A percentile compares a stretch with the other conserved stretches of the same genome.
These are phyloP conservation scores for Heterohyrax brucei DNA, from an alignment of 2,797 vertebrate species.

Conservation along the genomic window DNA sequence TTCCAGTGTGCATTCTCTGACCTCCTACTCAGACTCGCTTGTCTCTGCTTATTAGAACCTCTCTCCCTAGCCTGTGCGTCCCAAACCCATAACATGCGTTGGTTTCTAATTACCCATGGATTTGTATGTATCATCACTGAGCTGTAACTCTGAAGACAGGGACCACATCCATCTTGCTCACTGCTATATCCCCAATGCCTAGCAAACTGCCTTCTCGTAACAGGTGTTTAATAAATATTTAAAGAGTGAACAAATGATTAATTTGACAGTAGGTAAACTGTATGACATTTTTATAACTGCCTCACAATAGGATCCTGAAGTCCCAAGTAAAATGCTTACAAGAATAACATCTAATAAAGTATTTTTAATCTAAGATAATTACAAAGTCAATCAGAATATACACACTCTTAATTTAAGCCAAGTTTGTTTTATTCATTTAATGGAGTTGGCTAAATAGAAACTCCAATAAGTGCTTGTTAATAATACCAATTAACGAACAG, in stretches of 20 bases:
- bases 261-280: constrained; percentile 72
- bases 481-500: constrained; percentile 81
- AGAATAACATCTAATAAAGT: constrained; percentile 72
- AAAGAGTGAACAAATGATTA: constrained; percentile 65
- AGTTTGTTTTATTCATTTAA: constrained; percentile 78
- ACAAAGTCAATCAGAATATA: constrained; percentile 83
- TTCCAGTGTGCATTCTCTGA: background rate
- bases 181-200: background rate
- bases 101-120: rapidly evolving
- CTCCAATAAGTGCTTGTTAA: constrained; percentile 78
- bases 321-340: constrained; percentile 74
- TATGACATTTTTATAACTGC: constrained; percentile 69
- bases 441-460: constrained; percentile 83
- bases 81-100: rapidly evolving
- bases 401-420: constrained; percentile 77
- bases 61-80: background rate
- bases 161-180: background rate
- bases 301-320: constrained; percentile 66
- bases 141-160: background rate
- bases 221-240: constrained; percentile 48
- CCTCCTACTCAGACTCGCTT: background rate
- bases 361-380: constrained; percentile 81
- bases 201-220: background rate
- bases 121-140: background rate
- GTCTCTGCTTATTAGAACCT: background rate